phyloP scores from a whole-genome alignment of 2,797 vertebrate genomes.

The Syndactyla subalaris region DNA sequence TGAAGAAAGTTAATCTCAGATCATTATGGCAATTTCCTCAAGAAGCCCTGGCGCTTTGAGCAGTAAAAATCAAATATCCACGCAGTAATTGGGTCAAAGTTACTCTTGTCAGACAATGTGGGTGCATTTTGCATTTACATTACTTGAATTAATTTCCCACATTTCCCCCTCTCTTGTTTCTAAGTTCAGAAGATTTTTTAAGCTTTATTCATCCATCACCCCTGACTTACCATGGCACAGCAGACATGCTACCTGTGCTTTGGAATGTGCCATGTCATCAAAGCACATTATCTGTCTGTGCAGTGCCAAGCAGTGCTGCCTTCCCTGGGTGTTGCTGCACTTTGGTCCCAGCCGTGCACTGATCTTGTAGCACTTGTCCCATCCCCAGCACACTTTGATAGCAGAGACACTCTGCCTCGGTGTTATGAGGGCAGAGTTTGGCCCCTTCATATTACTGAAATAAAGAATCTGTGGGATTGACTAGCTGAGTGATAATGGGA shows the following conservation, averaged over 20 bases:
- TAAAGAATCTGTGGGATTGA: background rate
- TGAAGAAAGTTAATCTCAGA: background rate
- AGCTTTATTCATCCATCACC: background rate
- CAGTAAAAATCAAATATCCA: background rate
- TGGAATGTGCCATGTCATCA: background rate
- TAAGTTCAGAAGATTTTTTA: background rate
- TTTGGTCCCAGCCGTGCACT: background rate
- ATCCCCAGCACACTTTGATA: background rate
- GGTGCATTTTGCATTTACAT: background rate
- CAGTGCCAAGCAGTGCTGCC: background rate
- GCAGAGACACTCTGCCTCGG: background rate
- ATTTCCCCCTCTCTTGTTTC: background rate
- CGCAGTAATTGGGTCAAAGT: rapidly evolving
- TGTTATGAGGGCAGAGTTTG: background rate
- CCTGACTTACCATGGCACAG: background rate
- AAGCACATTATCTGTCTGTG: background rate
- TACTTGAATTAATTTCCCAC: background rate
- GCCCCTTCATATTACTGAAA: background rate
- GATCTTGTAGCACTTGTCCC: background rate
- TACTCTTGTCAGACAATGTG: background rate
- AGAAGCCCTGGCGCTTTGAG: background rate
- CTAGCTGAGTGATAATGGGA: background rate
- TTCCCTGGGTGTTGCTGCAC: background rate
- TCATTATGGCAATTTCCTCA: background rate
- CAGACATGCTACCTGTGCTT: background rate